These are phyloP conservation scores for Drosophila putrida DNA, from an alignment of 2,888 invertebrate genomes.

Conservation along the genomic window DNA sequence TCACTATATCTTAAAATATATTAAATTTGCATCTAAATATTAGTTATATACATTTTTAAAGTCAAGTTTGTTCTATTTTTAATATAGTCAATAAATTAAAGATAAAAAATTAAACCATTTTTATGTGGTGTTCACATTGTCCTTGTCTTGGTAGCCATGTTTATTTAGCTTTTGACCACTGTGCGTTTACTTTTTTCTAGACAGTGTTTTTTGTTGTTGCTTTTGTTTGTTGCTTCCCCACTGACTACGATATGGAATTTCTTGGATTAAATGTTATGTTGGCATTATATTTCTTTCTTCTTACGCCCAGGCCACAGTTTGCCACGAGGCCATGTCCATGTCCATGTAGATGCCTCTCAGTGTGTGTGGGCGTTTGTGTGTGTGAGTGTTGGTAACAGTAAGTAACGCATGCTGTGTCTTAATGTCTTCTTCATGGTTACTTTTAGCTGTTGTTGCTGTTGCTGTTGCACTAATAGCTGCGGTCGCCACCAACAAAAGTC, in stretches of 20 bases:
- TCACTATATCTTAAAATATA: too few relatives aligned
- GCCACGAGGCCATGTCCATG: conserved; percentile 37
- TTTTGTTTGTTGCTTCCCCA: conserved; percentile 38
- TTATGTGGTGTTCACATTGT: too few relatives aligned
- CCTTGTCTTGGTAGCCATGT: too few relatives aligned
- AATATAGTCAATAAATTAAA: too few relatives aligned
- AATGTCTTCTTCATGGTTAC: conserved; percentile 72
- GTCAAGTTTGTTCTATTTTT: too few relatives aligned
- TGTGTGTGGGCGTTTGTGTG: conserved; percentile 6
- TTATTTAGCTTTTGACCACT: conserved; percentile 39
- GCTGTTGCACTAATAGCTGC: conserved; percentile 72
- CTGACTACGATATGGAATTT: conserved; percentile 71
- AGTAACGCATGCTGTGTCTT: conserved; percentile 76
- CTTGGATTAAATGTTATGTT: conserved; percentile 81
- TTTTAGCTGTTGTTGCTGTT: conserved; percentile 43
- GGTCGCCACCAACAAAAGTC: conserved; percentile 53
- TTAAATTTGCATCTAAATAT: too few relatives aligned
- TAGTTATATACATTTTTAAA: too few relatives aligned
- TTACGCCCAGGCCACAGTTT: conserved; percentile 68
- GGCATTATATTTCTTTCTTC: conserved; percentile 80
- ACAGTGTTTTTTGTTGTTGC: conserved; percentile 19
- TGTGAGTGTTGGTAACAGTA: conserved; percentile 35
- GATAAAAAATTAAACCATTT: too few relatives aligned
- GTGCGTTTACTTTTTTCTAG: conserved; percentile 38
- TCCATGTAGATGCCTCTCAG: conserved; percentile 21